Evolutionary conservation across 2,888 invertebrate species (phyloP).

Genomic region (Zaprionus bogoriensis): DNA sequence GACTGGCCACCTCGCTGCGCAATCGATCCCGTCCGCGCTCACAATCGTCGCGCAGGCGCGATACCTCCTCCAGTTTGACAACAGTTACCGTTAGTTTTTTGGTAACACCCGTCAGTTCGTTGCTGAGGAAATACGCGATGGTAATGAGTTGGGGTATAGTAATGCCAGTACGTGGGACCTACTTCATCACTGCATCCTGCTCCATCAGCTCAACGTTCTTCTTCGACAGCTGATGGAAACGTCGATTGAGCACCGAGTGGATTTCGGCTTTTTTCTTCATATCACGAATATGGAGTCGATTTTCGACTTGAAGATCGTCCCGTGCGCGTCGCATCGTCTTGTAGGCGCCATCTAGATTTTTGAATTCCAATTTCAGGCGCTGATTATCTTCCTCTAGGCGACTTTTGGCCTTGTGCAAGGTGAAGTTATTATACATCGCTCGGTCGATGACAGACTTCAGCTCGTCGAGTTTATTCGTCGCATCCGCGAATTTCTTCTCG

Average conservation of each 20-base stretch:
- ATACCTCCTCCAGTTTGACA: constrained; percentile 25
- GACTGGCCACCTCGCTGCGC: constrained; percentile 16
- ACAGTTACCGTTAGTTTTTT: constrained; percentile 13
- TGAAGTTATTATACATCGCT: no score
- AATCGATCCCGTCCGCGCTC: constrained; percentile 21
- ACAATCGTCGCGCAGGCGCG: constrained; percentile 22
- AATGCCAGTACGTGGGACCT: neutral
- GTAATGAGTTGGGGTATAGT: no score
- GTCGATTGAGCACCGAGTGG: constrained; percentile 23
- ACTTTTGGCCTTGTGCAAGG: no score
- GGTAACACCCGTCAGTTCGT: constrained; percentile 19
- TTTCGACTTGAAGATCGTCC: neutral
- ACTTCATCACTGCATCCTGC: constrained; percentile 14
- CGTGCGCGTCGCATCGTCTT: neutral
- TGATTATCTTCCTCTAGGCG: constrained; percentile 3
- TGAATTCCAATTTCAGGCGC: neutral
- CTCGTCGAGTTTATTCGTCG: no score
- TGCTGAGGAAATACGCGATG: no score
- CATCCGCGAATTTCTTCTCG: no score
- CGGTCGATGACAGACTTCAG: no score
- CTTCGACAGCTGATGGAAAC: constrained; percentile 33
- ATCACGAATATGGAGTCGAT: constrained; percentile 2
- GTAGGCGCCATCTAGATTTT: neutral
- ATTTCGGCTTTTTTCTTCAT: constrained; percentile 32
- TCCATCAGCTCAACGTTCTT: constrained; percentile 27